Evolutionary conservation across 1,140 invertebrate genomes (phyloP).

Genomic region (Euglossa dilemma): DNA sequence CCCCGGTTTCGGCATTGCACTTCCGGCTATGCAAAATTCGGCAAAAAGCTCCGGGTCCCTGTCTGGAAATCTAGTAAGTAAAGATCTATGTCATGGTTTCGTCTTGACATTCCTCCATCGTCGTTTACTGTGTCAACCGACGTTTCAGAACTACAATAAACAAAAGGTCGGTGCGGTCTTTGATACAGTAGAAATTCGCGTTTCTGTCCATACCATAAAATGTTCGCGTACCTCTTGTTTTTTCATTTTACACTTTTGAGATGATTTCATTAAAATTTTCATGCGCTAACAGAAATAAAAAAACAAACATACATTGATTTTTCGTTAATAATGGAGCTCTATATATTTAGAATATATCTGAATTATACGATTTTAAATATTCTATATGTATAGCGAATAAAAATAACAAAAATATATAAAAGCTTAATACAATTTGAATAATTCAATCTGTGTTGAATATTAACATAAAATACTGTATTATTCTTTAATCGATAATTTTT

Average conservation of each 20-base stretch:
- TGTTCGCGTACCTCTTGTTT: background rate
- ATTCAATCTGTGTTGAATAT: background rate
- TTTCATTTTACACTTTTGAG: background rate
- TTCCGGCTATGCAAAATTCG: slow-evolving; percentile 64
- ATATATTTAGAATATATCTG: background rate
- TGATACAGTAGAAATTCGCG: background rate
- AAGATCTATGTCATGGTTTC: slow-evolving; percentile 33
- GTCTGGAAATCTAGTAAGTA: slow-evolving; percentile 22
- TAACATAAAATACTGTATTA: background rate
- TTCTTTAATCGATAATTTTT: background rate
- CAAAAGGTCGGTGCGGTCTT: slow-evolving; percentile 49
- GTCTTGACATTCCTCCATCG: slow-evolving; percentile 35
- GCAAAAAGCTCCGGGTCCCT: slow-evolving; percentile 29
- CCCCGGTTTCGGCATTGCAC: slow-evolving; percentile 56
- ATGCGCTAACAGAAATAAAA: slow-evolving; percentile 20
- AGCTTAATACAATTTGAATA: background rate
- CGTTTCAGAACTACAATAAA: slow-evolving; percentile 32
- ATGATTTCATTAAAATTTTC: slow-evolving; percentile 37
- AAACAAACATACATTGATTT: slow-evolving; percentile 21
- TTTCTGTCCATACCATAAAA: background rate
- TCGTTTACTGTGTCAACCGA: slow-evolving; percentile 11
- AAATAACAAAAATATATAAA: background rate
- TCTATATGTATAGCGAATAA: background rate
- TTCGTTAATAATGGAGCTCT: slow-evolving; percentile 17
- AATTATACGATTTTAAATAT: background rate